phyloP scores from a whole-genome alignment of 2,113 vertebrate species.

The Oenanthe melanoleuca region DNA sequence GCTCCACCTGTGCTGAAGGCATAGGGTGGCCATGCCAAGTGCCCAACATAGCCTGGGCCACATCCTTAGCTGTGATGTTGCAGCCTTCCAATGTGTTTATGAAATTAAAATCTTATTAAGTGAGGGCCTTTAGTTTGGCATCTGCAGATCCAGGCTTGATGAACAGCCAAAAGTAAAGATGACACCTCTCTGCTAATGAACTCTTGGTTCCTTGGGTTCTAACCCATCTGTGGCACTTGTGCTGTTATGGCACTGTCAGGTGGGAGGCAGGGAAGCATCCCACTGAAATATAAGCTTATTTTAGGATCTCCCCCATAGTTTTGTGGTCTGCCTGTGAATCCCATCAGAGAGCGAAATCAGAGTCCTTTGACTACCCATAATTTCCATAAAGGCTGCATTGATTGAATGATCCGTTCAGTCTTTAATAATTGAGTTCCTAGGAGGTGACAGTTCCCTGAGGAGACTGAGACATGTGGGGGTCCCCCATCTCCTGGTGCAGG shows the following conservation, averaged over 20 bases:
- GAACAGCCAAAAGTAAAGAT: neutral
- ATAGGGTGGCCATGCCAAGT: rapidly evolving
- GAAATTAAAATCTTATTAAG: neutral
- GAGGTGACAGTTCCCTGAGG: rapidly evolving
- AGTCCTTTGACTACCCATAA: neutral
- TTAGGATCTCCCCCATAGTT: neutral
- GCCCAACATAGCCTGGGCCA: rapidly evolving
- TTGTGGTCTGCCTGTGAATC: neutral
- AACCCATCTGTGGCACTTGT: rapidly evolving
- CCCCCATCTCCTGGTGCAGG: neutral
- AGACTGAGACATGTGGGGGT: rapidly evolving
- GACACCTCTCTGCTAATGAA: neutral
- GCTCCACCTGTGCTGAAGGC: neutral
- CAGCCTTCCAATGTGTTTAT: neutral
- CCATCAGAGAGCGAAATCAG: rapidly evolving
- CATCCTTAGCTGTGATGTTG: neutral
- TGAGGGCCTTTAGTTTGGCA: rapidly evolving
- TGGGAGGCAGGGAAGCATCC: neutral
- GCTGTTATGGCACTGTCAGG: rapidly evolving
- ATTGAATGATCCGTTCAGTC: neutral
- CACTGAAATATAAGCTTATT: neutral
- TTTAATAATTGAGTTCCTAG: neutral
- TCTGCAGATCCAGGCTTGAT: neutral
- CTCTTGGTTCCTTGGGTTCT: neutral
- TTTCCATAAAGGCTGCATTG: neutral